phyloP scores from a whole-genome alignment of 2,797 vertebrate genomes.

The Lagodon rhomboides region DNA sequence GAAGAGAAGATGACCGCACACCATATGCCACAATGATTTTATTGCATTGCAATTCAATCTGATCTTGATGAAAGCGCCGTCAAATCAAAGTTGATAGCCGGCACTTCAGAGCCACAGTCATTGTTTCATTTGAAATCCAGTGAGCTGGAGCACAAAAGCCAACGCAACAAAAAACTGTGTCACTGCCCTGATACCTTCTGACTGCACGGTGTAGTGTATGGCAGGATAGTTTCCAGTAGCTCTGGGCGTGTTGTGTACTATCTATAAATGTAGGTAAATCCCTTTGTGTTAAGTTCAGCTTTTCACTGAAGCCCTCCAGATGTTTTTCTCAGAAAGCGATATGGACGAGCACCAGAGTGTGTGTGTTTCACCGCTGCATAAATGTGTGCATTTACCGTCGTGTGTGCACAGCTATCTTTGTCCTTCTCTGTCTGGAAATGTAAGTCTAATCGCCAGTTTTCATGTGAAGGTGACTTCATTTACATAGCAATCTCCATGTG shows the following conservation, averaged over 20 bases:
- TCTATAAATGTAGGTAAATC: slow-evolving; percentile 60
- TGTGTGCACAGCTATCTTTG: slow-evolving; percentile 60
- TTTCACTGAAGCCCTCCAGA: slow-evolving; percentile 55
- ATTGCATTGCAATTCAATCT: slow-evolving; percentile 7
- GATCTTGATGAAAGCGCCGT: slow-evolving; percentile 19
- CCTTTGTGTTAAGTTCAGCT: slow-evolving; percentile 48
- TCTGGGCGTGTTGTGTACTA: slow-evolving; percentile 28
- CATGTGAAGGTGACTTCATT: slow-evolving; percentile 77
- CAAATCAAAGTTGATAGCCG: slow-evolving; percentile 32
- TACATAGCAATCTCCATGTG: slow-evolving; percentile 69
- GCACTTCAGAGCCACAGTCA: slow-evolving; percentile 17
- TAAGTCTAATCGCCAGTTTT: slow-evolving; percentile 69
- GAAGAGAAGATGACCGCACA: neutral
- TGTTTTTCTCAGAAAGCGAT: slow-evolving; percentile 62
- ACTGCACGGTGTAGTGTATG: slow-evolving; percentile 21
- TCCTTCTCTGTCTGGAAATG: slow-evolving; percentile 73
- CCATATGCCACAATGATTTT: neutral
- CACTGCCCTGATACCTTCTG: slow-evolving; percentile 35
- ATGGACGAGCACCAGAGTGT: slow-evolving; percentile 37
- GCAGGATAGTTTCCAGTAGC: slow-evolving; percentile 23
- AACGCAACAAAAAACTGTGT: slow-evolving; percentile 37
- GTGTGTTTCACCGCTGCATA: slow-evolving; percentile 22
- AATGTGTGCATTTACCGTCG: slow-evolving; percentile 17
- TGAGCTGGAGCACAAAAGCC: slow-evolving; percentile 8
- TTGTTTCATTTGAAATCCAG: slow-evolving; percentile 40